phyloP scores from a whole-genome alignment of 1,140 invertebrate species.

The Plectus sambesii region DNA sequence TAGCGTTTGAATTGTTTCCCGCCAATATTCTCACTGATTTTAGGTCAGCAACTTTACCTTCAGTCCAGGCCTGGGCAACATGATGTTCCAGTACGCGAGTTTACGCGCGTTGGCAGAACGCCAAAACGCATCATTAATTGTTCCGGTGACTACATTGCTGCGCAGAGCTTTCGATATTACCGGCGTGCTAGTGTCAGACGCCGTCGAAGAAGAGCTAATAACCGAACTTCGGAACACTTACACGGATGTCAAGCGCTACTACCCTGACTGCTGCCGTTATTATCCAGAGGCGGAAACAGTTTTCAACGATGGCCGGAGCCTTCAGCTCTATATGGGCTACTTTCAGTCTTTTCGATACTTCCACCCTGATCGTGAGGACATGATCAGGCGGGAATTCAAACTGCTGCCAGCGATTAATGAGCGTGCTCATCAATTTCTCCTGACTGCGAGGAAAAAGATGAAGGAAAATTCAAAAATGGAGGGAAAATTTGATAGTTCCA shows the following conservation, averaged over 20 bases:
- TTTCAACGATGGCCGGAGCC: background rate
- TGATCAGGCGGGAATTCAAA: slow-evolving; percentile 15
- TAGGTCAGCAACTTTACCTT: no score
- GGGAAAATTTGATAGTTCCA: background rate
- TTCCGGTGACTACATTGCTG: slow-evolving; percentile 7
- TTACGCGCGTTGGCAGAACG: slow-evolving; percentile 6
- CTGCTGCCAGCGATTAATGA: slow-evolving; percentile 10
- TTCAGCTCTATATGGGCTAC: slow-evolving; percentile 13
- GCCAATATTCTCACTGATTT: no score
- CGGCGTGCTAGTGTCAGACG: background rate
- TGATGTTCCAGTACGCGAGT: slow-evolving; percentile 15
- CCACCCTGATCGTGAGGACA: slow-evolving; percentile 15
- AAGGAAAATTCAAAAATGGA: background rate
- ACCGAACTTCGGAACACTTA: background rate
- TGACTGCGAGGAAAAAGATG: background rate
- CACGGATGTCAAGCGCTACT: background rate
- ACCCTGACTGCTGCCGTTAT: slow-evolving; percentile 19
- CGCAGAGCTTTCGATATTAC: slow-evolving; percentile 12
- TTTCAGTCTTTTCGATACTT: slow-evolving; percentile 21
- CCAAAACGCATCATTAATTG: slow-evolving; percentile 1
- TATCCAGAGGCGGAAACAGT: background rate
- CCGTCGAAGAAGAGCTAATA: background rate
- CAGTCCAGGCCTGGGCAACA: slow-evolving; percentile 13
- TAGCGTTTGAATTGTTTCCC: no score
- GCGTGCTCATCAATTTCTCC: slow-evolving; percentile 1